Percentiles rank a stretch among this genome's conserved stretches.
These are phyloP conservation scores for Lophotis ruficrista DNA, from an alignment of 2,113 vertebrate genomes.

Conservation along the genomic window DNA sequence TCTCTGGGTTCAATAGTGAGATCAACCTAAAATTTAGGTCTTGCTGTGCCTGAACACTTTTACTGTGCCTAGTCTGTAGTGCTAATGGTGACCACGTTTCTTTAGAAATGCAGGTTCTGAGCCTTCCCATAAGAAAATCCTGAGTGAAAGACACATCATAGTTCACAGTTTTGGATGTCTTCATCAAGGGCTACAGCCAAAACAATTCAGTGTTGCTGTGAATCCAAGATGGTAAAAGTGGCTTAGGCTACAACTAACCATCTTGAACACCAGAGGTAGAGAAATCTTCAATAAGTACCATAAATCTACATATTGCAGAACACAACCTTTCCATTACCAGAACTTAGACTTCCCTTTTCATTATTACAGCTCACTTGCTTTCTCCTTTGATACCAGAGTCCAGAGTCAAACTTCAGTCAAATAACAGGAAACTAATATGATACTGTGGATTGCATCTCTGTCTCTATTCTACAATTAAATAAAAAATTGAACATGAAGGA, in stretches of 20 bases:
- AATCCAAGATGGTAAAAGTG: fast-evolving
- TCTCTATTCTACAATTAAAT: not conserved
- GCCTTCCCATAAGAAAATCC: not conserved
- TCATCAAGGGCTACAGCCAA: not conserved
- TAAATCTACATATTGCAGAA: not conserved
- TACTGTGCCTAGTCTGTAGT: not conserved
- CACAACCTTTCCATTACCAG: not conserved
- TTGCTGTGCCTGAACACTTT: not conserved
- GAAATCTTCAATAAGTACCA: not conserved
- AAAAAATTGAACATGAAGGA: not conserved
- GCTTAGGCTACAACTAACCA: not conserved
- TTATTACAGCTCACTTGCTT: not conserved
- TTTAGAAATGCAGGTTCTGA: not conserved
- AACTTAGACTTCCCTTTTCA: not conserved
- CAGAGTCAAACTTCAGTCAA: not conserved
- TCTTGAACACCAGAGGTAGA: not conserved
- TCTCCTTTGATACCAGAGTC: not conserved
- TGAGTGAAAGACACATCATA: fast-evolving
- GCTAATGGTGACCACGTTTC: not conserved
- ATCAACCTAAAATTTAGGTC: not conserved
- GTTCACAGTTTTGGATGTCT: not conserved
- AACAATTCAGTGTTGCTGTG: not conserved
- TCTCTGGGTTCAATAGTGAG: not conserved
- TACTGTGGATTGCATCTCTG: not conserved
- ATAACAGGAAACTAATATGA: not conserved